These are phyloP conservation scores for Dysmachus trigonus DNA, from an alignment of 2,888 invertebrate species.

Conservation along the genomic window DNA sequence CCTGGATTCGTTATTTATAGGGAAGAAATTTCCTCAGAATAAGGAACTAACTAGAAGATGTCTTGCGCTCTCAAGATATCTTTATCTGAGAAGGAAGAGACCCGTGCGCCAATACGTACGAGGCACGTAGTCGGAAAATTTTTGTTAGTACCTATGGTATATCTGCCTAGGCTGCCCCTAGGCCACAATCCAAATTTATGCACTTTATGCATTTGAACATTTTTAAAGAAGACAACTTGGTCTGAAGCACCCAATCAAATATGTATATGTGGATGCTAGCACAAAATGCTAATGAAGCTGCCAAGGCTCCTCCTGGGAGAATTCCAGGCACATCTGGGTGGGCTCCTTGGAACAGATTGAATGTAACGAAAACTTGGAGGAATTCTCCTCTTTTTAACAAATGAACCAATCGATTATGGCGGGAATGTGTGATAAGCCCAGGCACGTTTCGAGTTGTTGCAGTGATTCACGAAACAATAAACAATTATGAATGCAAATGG, in stretches of 20 bases:
- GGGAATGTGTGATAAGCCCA: not conserved
- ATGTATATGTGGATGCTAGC: constrained; percentile 18
- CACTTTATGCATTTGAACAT: constrained; percentile 44
- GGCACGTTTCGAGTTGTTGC: not conserved
- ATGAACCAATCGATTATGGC: constrained; percentile 16
- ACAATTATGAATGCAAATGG: constrained; percentile 32
- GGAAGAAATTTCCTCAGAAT: constrained; percentile 32
- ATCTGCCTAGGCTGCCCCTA: constrained; percentile 26
- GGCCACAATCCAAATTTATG: constrained; percentile 46
- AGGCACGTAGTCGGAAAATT: constrained; percentile 26
- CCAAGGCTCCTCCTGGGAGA: not conserved
- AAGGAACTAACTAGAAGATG: constrained; percentile 40
- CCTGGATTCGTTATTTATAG: constrained; percentile 48
- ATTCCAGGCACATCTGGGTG: constrained; percentile 11
- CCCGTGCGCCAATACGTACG: constrained; percentile 15
- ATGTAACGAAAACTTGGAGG: not conserved
- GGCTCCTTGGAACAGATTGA: constrained; percentile 14
- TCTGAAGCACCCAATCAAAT: constrained; percentile 32
- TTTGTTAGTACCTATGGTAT: constrained; percentile 14
- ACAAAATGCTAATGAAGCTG: constrained; percentile 30
- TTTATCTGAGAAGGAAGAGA: constrained; percentile 33
- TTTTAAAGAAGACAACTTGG: not conserved
- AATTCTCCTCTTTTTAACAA: constrained; percentile 8
- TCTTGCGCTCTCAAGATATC: constrained; percentile 20
- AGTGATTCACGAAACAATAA: constrained; percentile 21